Evolutionary conservation across 2,797 vertebrate species (phyloP), one percentile per base, ranked within the genome.

Genomic region (Lateolabrax maculatus): DNA sequence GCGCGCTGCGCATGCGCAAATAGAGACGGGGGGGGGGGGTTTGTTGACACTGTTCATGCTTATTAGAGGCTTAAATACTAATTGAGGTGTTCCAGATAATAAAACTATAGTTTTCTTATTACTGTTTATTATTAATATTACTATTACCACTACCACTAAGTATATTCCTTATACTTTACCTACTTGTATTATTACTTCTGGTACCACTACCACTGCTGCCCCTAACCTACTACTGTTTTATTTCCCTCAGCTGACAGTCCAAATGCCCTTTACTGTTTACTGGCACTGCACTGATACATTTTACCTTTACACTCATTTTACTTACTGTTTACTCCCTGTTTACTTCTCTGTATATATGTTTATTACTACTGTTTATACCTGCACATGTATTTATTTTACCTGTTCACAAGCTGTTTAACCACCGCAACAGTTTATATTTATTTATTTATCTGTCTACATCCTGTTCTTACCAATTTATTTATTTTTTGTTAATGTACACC

Each of bases 1-100:
- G 72, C 79, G 60, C 61, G 34, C 21, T 88, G 90, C 91, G 90
- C 92, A 90, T 92, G 92, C 83, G 91, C 52, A 53, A 56, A 67
- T 23, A 0, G 6, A 46, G 29, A 52, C n/a, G n/a, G n/a, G n/a
- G n/a, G n/a, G n/a, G 4, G 34, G 9, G 3, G 6, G 3, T 7
- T 55, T 27, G 23, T 49, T 37, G 34, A 15, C 31, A 34, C n/a
- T 8, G 29, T 62, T 39, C 25, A 37, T 5, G n/a, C 25, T 60
- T 27, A 55, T 66, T 21, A 51, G 6, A 43, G 3, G 21, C 5
- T 34, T 21, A 6, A 13, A 23, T 46, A 9, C 10, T 10, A 3
- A 8, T 13, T 21, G 0, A 13, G 11, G 12, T 56, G 15, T 31
- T 21, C 5, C 5, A 58, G n/a, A 8, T 27, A 27, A 12, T n/a